Evolutionary conservation across 2,113 vertebrate genomes (phyloP).

Genomic region (Sinocyclocheilus rhinocerous): DNA sequence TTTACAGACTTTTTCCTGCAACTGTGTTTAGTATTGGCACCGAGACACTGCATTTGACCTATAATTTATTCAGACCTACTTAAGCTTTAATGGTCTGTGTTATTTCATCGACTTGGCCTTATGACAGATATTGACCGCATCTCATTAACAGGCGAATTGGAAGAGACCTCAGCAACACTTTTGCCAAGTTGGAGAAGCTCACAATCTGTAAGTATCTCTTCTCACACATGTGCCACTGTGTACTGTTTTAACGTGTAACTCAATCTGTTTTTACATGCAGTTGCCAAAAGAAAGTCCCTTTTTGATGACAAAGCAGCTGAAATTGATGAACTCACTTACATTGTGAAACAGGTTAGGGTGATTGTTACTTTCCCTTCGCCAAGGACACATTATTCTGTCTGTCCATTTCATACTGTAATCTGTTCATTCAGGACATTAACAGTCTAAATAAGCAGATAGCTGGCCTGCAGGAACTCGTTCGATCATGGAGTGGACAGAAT

Average conservation of each 20-base stretch:
- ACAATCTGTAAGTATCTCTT: conserved; percentile 75
- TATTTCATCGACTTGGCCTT: conserved; percentile 30
- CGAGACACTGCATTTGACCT: neutral
- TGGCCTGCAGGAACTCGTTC: conserved; percentile 80
- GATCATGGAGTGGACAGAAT: conserved; percentile 74
- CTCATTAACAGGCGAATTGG: conserved; percentile 76
- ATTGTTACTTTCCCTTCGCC: neutral
- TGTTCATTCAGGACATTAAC: conserved; percentile 77
- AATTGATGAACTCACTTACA: conserved; percentile 83
- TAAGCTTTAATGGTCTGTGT: conserved; percentile 12
- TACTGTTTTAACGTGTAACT: neutral
- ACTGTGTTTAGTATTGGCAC: conserved; percentile 14
- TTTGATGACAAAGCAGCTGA: conserved; percentile 83
- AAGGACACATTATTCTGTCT: neutral
- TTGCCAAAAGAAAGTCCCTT: conserved; percentile 84
- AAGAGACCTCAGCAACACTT: conserved; percentile 83
- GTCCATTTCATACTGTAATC: neutral
- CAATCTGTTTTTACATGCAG: conserved; percentile 58
- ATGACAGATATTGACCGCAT: conserved; percentile 34
- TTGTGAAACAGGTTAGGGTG: conserved; percentile 78
- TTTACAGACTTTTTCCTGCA: conserved; percentile 2
- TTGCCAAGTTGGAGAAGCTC: conserved; percentile 81
- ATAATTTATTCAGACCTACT: conserved; percentile 32
- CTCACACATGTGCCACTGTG: neutral
- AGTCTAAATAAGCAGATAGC: conserved; percentile 84